These are phyloP conservation scores for Drosophila eugracilis DNA, from an alignment of 1,140 invertebrate species.

Conservation along the genomic window DNA sequence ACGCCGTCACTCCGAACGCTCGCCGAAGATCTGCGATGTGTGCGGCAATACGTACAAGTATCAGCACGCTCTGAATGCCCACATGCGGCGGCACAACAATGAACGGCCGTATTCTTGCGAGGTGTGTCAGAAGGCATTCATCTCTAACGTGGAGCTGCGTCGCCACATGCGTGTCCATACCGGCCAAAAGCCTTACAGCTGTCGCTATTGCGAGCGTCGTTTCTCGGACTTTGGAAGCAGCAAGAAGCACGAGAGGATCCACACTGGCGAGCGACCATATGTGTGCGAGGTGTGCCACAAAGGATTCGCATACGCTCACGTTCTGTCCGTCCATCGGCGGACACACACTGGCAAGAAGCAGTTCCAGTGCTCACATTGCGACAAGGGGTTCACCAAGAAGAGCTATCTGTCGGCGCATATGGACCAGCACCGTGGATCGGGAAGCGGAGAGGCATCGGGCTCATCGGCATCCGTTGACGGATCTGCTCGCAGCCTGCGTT, in stretches of 20 bases:
- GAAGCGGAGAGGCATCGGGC: not conserved
- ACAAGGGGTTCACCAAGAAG: conserved; percentile 83
- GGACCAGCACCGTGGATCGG: conserved; percentile 59
- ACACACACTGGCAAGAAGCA: conserved; percentile 89
- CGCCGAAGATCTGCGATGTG: conserved; percentile 78
- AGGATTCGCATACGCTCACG: conserved; percentile 89
- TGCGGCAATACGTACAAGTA: conserved; percentile 84
- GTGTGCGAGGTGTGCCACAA: conserved; percentile 89
- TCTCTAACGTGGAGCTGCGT: conserved; percentile 80
- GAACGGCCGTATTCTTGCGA: conserved; percentile 78
- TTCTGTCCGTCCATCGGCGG: conserved; percentile 87
- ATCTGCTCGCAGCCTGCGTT: not conserved
- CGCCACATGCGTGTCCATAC: conserved; percentile 83
- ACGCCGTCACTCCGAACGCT: conserved; percentile 41
- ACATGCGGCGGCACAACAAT: conserved; percentile 81
- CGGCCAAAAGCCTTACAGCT: conserved; percentile 88
- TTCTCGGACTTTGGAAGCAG: conserved; percentile 88
- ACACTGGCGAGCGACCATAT: conserved; percentile 92
- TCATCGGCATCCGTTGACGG: not conserved
- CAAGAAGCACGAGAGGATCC: conserved; percentile 89
- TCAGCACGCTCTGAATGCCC: conserved; percentile 78
- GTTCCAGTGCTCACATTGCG: conserved; percentile 84
- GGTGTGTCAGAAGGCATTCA: conserved; percentile 81
- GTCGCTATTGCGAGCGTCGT: conserved; percentile 88
- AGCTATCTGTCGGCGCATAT: conserved; percentile 74